Evolutionary conservation across 2,113 vertebrate species (phyloP), one percentile per base, ranked within the genome.

Genomic region (Daphoenositta chrysoptera): DNA sequence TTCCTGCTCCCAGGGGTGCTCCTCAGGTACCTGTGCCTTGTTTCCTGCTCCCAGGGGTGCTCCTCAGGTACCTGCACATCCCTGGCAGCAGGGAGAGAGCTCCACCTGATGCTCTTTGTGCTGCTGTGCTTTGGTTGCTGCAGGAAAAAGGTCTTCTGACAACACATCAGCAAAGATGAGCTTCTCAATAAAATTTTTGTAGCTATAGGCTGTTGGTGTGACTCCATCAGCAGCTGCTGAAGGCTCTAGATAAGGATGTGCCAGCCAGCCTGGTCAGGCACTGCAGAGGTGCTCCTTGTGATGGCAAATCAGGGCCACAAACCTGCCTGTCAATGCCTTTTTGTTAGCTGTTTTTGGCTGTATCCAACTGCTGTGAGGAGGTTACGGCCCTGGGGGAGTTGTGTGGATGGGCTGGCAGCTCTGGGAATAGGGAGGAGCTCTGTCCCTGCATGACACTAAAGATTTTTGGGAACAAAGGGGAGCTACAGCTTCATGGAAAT

Each of bases 51-150:
- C 42, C 42, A 13, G n/a, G 8, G 7, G 3, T 14, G 24, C 8
- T 60, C 6, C 23, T 57, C 22, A 58, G 80, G 66, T 31, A 31
- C 4, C 20, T 8, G 0, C 2, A 0, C 3, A 1, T 3, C 3
- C 53, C 45, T 75, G 78, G 7, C 33, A 28, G 44, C 2, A 6
- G 22, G 5, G 14, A 10, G 11, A 2, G 53, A 39, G 45, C 78
- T 40, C 13, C 35, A 22, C 26, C 21, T 73, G 30, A 3, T 45
- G 11, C 10, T 50, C 3, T 42, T 31, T 15, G 12, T 53, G 27
- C 12, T 50, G 15, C 42, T 33, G 2, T 27, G 31, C 35, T 35
- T 3, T n/a, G 37, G 18, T 7, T 93, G 64, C 17, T 61, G 57
- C 4, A 56, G 15, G 33, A 31, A 75, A 75, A 40, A 9, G 5